A percentile compares a stretch with the other conserved stretches of the same genome.
phyloP scores from a whole-genome alignment of 2,113 vertebrate species.

The Ptilorrhoa leucosticta region DNA sequence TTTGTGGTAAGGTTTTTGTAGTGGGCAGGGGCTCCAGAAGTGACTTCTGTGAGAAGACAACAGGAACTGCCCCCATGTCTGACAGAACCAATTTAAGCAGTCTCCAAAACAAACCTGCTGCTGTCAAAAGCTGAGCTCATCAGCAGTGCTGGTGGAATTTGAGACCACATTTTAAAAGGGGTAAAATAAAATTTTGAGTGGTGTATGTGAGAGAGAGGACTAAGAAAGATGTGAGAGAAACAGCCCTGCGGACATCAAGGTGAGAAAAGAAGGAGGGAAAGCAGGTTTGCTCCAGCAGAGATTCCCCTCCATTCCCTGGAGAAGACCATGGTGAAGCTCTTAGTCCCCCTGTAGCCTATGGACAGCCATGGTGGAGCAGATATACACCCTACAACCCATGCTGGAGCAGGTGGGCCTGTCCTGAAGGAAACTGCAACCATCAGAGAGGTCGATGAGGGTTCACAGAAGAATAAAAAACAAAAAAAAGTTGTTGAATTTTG shows the following conservation, averaged over 20 bases:
- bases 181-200: background rate
- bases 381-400: background rate
- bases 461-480: background rate
- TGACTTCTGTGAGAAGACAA: background rate
- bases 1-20: background rate
- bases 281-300: background rate
- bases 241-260: background rate
- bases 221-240: background rate
- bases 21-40: background rate
- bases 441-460: too few relatives aligned
- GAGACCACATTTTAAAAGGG: background rate
- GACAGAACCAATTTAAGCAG: background rate
- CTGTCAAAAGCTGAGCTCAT: background rate
- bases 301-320: background rate
- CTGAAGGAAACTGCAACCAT: background rate
- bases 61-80: background rate
- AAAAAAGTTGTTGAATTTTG: background rate
- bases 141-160: background rate
- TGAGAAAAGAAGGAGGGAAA: background rate
- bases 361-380: background rate
- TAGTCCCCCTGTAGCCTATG: background rate
- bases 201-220: background rate
- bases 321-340: background rate
- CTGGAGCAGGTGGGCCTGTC: background rate
- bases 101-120: accelerated